Conservation (phyloP, 2,797 vertebrate genomes). For the Lithobates pipiens region DNA sequence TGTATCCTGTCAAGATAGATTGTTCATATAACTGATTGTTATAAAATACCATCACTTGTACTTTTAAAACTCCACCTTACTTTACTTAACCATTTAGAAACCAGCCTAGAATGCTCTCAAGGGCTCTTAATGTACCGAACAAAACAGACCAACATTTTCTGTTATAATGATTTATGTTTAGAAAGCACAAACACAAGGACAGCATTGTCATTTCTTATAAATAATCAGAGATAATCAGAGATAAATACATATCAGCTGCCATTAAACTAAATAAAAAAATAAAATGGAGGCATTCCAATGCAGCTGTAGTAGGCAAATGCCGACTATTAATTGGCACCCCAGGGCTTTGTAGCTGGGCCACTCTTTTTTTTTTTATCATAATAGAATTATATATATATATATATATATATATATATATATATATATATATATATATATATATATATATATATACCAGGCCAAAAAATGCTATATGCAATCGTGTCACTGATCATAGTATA, state of each 20-base stretch:
- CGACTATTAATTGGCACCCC: background rate
- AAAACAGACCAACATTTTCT: background rate
- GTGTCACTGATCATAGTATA: background rate
- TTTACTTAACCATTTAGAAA: constrained; percentile 36
- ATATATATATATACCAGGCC: no score
- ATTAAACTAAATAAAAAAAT: no score
- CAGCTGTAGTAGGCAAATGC: background rate
- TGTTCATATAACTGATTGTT: constrained; percentile 49
- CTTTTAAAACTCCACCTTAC: constrained; percentile 53
- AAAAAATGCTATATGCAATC: background rate
- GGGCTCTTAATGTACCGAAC: background rate
- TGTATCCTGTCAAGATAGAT: constrained; percentile 54
- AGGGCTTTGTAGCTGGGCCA: background rate
- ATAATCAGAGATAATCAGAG: background rate
- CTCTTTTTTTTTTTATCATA: background rate
- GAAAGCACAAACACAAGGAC: background rate
- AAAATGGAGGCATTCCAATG: background rate
- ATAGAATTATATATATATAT: background rate
- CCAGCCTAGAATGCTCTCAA: background rate
- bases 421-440: no score
- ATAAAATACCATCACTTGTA: constrained; percentile 57
- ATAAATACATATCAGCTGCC: background rate
- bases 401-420: background rate
- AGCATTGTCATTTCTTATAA: background rate
- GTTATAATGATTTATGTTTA: background rate